Conservation (phyloP, 23 tunicate genomes). For the Halocynthia roretzi region DNA sequence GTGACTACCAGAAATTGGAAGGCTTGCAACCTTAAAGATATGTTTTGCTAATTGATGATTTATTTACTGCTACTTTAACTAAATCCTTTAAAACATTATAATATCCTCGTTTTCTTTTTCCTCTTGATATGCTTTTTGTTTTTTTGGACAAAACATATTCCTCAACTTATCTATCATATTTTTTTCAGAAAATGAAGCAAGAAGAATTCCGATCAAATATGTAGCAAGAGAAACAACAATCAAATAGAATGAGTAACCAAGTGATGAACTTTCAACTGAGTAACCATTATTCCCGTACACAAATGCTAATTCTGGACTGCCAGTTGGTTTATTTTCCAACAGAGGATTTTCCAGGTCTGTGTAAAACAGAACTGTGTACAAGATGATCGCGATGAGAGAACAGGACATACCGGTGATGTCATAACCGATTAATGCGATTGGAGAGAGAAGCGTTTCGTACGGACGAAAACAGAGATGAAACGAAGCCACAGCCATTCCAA, state of each 20-base stretch:
- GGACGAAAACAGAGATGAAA: constrained; percentile 44
- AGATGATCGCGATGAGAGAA: constrained; percentile 10
- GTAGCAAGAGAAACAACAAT: neutral
- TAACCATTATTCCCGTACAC: neutral
- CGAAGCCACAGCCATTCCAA: constrained; percentile 31
- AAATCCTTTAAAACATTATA: neutral
- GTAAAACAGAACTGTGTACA: constrained; percentile 12
- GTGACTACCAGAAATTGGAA: no score
- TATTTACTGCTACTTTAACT: no score
- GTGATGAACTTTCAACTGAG: neutral
- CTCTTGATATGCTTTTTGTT: neutral
- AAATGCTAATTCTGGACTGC: neutral
- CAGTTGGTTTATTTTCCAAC: neutral
- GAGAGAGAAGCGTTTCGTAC: constrained; percentile 45
- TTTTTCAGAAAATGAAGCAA: neutral
- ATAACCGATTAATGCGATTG: constrained; percentile 32
- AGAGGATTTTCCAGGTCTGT: neutral
- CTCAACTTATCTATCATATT: neutral
- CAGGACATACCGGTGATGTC: constrained; percentile 1
- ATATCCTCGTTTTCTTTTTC: neutral
- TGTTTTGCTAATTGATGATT: no score
- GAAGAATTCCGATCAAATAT: neutral
- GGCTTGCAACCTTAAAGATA: no score
- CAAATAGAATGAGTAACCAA: constrained; percentile 17
- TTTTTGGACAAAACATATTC: no score